Evolutionary conservation across 2,797 vertebrate species (phyloP), one percentile per base, ranked within the genome.

Genomic region (Cichlasoma orientale): DNA sequence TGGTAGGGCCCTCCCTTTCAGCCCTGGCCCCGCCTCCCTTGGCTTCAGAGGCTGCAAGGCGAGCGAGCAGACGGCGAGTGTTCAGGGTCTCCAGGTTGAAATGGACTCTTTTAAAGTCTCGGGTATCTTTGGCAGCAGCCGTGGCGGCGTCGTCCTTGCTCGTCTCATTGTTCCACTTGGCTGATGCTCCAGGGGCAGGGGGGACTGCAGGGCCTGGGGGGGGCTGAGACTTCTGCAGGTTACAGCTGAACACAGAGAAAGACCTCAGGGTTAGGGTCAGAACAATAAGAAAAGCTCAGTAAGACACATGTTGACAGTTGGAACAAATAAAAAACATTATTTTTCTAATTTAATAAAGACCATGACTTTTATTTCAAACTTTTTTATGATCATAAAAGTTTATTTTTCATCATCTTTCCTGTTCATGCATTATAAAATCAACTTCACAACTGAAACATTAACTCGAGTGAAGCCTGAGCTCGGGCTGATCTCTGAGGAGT

Each of bases 41-140:
- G 0, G 21, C 9, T 1, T 81, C 23, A 1, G 86, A 90, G 0
- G 85, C 52, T 1, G 88, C 71, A 0, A 79, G 86, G 0, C 91
- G 86, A 5, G 93, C 91, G 0, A 95, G 92, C 55, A 96, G 92
- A 10, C 92, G 89, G 9, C 94, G 90, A 0, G 92, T 95, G 79
- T 95, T 95, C 55, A 95, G 93, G 4, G 94, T 96, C 88, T 96
- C 96, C 31, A 96, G 88, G 68, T 95, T 95, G 86, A 97, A 97
- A 58, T 95, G 95, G 54, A 96, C 95, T 1, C 87, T 91, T 57
- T 92, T 95, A 90, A 96, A 95, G 82, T 93, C 87, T 27, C 75
- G 63, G 72, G 75, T 56, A 1, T 95, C 95, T 16, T 89, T 94
- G 7, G 79, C 5, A 18, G 86, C 72, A 4, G 74, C 19, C 0